These are phyloP conservation scores for Melinopterus prodromus DNA, from an alignment of 2,888 invertebrate species.

Conservation along the genomic window DNA sequence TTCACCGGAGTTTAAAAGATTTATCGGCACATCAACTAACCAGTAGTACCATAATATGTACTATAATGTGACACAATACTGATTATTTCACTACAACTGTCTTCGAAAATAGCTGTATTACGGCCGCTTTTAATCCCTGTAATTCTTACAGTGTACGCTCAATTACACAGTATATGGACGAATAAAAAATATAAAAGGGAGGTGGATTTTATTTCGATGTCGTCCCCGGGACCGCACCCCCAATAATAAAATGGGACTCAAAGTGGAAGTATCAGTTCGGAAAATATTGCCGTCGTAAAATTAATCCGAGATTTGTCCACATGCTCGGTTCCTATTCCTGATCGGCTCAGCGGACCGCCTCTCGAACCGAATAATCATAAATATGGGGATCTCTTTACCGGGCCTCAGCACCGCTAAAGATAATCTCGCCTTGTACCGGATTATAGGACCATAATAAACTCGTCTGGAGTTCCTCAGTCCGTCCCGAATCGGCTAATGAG, in stretches of 20 bases:
- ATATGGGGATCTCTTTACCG: neutral
- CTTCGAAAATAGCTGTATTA: no score
- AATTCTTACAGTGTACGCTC: no score
- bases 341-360: neutral
- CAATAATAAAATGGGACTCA: neutral
- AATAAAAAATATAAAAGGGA: no score
- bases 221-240: neutral
- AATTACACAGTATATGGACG: no score
- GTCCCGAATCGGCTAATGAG: neutral
- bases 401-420: neutral
- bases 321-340: neutral
- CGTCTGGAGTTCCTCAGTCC: neutral
- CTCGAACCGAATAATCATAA: conserved; percentile 4
- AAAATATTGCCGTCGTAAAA: conserved; percentile 4
- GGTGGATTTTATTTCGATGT: no score
- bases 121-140: no score
- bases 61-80: no score
- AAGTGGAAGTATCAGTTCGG: neutral
- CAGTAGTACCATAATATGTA: no score
- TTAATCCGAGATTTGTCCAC: neutral
- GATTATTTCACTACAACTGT: no score
- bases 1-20: no score
- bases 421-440: neutral
- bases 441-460: neutral
- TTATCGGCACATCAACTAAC: no score